phyloP scores from a whole-genome alignment of 2,113 vertebrate species.

The Enhydra lutris region DNA sequence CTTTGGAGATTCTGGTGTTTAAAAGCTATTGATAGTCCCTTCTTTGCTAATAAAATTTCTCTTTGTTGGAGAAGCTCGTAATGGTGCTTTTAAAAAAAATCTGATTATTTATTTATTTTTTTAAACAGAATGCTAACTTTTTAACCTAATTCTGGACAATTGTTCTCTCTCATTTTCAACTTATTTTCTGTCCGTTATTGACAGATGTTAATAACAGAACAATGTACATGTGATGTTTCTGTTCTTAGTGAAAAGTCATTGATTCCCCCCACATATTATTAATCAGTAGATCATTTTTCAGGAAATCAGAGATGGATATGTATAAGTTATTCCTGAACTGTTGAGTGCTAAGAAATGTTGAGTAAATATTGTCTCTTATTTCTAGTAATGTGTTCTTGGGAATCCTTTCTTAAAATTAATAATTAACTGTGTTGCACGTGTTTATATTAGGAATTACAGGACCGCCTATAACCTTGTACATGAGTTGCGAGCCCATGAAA shows the following conservation, averaged over 20 bases:
- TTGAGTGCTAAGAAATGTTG: slow-evolving; percentile 27
- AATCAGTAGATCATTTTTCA: not conserved
- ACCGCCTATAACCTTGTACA: slow-evolving; percentile 96
- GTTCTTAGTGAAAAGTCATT: not conserved
- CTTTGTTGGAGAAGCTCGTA: not conserved
- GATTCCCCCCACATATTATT: not conserved
- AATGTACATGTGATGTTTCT: not conserved
- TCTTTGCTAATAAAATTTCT: not conserved
- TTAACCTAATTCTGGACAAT: not conserved
- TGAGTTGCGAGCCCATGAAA: slow-evolving; percentile 96
- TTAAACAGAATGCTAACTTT: not conserved
- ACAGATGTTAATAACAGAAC: not conserved
- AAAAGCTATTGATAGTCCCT: not conserved
- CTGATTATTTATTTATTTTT: not conserved
- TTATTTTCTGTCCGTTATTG: not conserved
- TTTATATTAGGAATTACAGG: slow-evolving; percentile 91
- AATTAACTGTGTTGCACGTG: not conserved
- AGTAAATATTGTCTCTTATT: not conserved
- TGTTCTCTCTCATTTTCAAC: not conserved
- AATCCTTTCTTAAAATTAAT: slow-evolving; percentile 13
- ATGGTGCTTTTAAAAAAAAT: not conserved
- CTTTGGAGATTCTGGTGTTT: not conserved
- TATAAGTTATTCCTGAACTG: not conserved
- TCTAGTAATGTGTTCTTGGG: slow-evolving; percentile 12
- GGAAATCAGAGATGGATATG: not conserved